These are phyloP conservation scores for Lochmaea capreae DNA, from an alignment of 2,888 invertebrate species.

Conservation along the genomic window DNA sequence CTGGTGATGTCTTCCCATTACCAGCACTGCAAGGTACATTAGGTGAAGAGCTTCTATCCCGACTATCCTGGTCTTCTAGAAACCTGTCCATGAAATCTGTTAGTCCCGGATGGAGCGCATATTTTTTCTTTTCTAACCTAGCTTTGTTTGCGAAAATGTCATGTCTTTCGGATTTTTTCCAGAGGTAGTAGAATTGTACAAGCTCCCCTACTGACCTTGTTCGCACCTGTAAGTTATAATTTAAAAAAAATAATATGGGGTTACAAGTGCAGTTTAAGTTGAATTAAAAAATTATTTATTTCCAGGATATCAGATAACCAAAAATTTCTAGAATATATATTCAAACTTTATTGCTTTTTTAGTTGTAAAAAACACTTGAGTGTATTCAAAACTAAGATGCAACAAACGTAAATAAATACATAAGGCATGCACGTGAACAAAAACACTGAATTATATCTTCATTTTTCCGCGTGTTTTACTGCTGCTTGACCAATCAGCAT, in stretches of 20 bases:
- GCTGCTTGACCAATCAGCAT: no score
- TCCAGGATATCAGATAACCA: background rate
- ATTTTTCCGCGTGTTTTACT: no score
- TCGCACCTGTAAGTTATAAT: slow-evolving; percentile 72
- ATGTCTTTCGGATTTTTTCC: slow-evolving; percentile 99
- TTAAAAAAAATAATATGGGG: background rate
- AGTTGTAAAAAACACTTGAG: no score
- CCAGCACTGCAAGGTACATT: slow-evolving; percentile 67
- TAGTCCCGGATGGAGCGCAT: slow-evolving; percentile 89
- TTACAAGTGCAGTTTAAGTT: slow-evolving; percentile 1
- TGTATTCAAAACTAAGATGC: no score
- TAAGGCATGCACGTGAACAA: no score
- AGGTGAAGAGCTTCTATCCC: slow-evolving; percentile 79
- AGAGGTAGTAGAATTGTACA: slow-evolving; percentile 95
- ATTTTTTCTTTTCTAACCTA: slow-evolving; percentile 91
- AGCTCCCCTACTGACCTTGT: slow-evolving; percentile 96
- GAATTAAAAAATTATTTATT: background rate
- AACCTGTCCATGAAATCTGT: slow-evolving; percentile 96
- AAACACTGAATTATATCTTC: no score
- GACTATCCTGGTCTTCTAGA: slow-evolving; percentile 84
- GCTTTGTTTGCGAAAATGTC: slow-evolving; percentile 92
- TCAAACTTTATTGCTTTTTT: no score
- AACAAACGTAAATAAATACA: no score
- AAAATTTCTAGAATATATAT: no score
- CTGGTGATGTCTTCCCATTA: slow-evolving; percentile 46